Conservation (phyloP, 53 echinoderm and acorn worm genomes). For the Glandiceps talaboti region DNA sequence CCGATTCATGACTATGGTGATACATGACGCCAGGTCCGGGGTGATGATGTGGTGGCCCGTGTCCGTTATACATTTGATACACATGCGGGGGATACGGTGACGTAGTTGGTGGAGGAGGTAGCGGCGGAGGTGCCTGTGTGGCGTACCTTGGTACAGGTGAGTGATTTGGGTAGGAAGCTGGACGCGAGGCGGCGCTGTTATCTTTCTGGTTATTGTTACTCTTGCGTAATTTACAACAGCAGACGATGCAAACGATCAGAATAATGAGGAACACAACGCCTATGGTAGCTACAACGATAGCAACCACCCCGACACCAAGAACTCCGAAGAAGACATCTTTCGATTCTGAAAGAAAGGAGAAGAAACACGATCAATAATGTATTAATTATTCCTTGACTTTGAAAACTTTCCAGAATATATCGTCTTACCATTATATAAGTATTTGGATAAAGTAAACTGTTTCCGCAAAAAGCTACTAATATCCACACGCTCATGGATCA, state of each 20-base stretch:
- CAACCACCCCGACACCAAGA: conserved; percentile 63
- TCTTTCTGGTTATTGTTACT: conserved; percentile 33
- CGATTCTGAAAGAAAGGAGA: conserved; percentile 22
- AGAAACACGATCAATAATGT: too few relatives aligned
- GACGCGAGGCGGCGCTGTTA: conserved; percentile 46
- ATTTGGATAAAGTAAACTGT: too few relatives aligned
- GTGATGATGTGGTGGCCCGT: conserved; percentile 55
- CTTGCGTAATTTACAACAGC: conserved; percentile 64
- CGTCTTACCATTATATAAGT: too few relatives aligned
- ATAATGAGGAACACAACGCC: conserved; percentile 58
- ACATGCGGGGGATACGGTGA: conserved; percentile 77
- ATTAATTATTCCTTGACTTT: too few relatives aligned
- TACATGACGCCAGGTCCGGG: conserved; percentile 24
- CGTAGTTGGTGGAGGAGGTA: conserved; percentile 73
- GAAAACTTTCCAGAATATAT: too few relatives aligned
- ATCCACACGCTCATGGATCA: too few relatives aligned
- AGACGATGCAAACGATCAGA: conserved; percentile 52
- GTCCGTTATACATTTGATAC: conserved; percentile 70
- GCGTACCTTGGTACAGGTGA: not conserved
- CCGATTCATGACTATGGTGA: conserved; percentile 17
- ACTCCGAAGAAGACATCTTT: conserved; percentile 46
- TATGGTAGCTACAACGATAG: conserved; percentile 54
- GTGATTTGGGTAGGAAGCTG: not conserved
- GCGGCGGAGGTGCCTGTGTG: not conserved
- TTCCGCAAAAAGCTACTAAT: too few relatives aligned